Percentiles rank a stretch among this genome's conserved stretches.
phyloP scores from a whole-genome alignment of 1,140 invertebrate genomes.

The Danaus melanippus region DNA sequence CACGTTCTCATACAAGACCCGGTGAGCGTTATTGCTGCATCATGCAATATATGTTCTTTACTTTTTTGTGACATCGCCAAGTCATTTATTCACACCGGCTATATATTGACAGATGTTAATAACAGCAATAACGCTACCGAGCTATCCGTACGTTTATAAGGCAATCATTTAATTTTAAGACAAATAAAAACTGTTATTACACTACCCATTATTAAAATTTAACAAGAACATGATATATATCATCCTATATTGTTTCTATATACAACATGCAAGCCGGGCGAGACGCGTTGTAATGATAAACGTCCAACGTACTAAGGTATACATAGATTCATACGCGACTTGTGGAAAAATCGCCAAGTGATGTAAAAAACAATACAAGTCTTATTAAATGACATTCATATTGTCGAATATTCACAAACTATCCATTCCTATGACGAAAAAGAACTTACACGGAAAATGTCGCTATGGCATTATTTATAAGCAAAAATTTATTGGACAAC shows the following conservation, averaged over 20 bases:
- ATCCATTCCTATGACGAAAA: slow-evolving; percentile 18
- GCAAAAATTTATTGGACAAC: slow-evolving; percentile 54
- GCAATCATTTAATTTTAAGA: no score
- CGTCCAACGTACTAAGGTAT: slow-evolving; percentile 51
- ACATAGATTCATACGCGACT: slow-evolving; percentile 58
- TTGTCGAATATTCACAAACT: slow-evolving; percentile 19
- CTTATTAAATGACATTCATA: slow-evolving; percentile 41
- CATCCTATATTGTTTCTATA: slow-evolving; percentile 54
- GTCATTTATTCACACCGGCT: slow-evolving; percentile 20
- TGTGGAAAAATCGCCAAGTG: slow-evolving; percentile 27
- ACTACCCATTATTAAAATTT: slow-evolving; percentile 62
- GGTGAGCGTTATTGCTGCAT: slow-evolving; percentile 25
- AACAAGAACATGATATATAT: slow-evolving; percentile 62
- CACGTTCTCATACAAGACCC: slow-evolving; percentile 19
- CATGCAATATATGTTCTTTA: slow-evolving; percentile 5
- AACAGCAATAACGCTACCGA: no score
- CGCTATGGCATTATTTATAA: slow-evolving; percentile 29
- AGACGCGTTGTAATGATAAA: slow-evolving; percentile 51
- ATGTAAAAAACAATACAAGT: slow-evolving; percentile 30
- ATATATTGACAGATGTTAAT: no score
- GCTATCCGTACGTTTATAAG: no score
- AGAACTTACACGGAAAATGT: slow-evolving; percentile 10
- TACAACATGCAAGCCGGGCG: slow-evolving; percentile 66
- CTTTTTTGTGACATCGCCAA: slow-evolving; percentile 48
- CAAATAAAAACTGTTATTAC: slow-evolving; percentile 28